Evolutionary conservation across 2,113 vertebrate species (phyloP), one percentile per base, ranked within the genome.

Genomic region (Strigops habroptila): DNA sequence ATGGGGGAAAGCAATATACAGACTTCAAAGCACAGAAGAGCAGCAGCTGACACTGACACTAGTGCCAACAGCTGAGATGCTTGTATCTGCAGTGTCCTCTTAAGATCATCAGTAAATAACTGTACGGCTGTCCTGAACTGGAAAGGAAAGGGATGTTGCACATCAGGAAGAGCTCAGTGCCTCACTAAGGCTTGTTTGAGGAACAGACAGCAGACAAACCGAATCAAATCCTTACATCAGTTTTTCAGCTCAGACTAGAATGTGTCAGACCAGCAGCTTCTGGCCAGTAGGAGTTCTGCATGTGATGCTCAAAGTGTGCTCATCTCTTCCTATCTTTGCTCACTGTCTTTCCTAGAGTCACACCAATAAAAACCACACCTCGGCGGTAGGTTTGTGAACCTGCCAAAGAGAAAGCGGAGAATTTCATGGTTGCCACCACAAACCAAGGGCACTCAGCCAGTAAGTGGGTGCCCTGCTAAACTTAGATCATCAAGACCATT

Each of bases 401-500:
- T 92, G 83, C 64, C 77, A 52, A 35, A 91, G 89, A 87, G 70
- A 96, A 93, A 87, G 84, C 74, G 44, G 69, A 89, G 92, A 91
- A 85, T 52, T 64, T 85, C 75, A 92, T n/a, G 64, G 53, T 3
- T 94, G 77, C 78, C 48, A 89, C 86, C 94, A 92, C 95, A 96
- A 95, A 75, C 75, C 79, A 46, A 78, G 64, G 77, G 80, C 73
- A 15, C n/a, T 79, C 52, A 44, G 95, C 93, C 93, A 95, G 6
- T 64, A 79, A 92, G 81, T 41, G 89, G 84, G 93, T 85, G 52
- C 95, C 62, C 92, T 64, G 51, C 83, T 95, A 89, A 95, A 86
- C 79, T 93, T 65, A 86, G 86, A 59, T 59, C 77, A 78, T 78
- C 6, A 6, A 78, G 77, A 92, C 57, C 53, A n/a, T 76, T 79